phyloP scores from a whole-genome alignment of 1,140 invertebrate genomes.

The Leptinotarsa lineolata region DNA sequence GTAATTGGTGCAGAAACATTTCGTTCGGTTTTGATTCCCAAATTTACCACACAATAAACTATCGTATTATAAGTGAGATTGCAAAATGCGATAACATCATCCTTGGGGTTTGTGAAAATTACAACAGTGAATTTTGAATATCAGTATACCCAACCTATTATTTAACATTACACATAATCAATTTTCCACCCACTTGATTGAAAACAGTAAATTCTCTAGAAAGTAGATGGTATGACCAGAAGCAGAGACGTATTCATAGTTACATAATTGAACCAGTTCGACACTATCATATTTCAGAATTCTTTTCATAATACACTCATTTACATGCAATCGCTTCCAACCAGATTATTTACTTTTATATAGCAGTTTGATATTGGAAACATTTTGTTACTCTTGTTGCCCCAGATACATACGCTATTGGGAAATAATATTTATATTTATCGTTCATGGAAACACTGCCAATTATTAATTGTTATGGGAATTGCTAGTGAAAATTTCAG shows the following conservation, averaged over 20 bases:
- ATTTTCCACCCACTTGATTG: neutral
- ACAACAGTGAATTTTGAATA: too few relatives aligned
- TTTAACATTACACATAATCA: neutral
- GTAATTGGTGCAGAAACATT: too few relatives aligned
- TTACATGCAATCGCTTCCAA: neutral
- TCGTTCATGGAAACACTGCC: neutral
- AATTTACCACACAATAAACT: too few relatives aligned
- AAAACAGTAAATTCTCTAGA: neutral
- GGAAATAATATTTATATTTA: slow-evolving; percentile 7
- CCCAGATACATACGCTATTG: neutral
- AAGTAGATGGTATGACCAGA: slow-evolving; percentile 6
- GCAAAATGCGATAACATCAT: too few relatives aligned
- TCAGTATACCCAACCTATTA: too few relatives aligned
- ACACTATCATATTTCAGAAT: slow-evolving; percentile 2
- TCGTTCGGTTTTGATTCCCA: too few relatives aligned
- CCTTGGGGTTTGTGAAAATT: too few relatives aligned
- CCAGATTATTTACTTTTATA: slow-evolving; percentile 7
- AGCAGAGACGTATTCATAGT: neutral
- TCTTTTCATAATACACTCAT: slow-evolving; percentile 6
- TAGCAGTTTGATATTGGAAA: neutral
- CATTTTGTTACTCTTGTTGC: neutral
- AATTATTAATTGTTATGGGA: slow-evolving; percentile 4
- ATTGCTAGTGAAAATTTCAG: neutral
- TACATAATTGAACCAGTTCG: neutral
- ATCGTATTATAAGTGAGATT: too few relatives aligned